A percentile compares a stretch with the other conserved stretches of the same genome.
These are phyloP conservation scores for Dicyrtomina minuta DNA, from an alignment of 2,888 invertebrate genomes.

Conservation along the genomic window DNA sequence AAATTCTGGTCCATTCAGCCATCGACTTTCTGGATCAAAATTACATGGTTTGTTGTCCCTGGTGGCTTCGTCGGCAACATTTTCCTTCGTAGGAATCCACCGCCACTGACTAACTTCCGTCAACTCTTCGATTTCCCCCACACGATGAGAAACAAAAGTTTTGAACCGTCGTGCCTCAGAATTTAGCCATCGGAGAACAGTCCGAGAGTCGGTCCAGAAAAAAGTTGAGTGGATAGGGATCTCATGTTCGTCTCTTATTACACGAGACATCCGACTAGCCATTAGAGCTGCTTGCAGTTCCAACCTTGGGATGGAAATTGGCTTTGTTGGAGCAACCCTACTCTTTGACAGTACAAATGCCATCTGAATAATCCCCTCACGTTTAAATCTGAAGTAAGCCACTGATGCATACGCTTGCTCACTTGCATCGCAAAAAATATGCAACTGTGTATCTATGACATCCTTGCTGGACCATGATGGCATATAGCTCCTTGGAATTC, in stretches of 20 bases:
- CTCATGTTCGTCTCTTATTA: constrained; percentile 20
- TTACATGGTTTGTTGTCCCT: constrained; percentile 10
- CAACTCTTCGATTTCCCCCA: constrained; percentile 44
- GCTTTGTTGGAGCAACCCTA: constrained; percentile 34
- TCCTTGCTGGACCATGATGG: background rate
- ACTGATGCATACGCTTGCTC: constrained; percentile 28
- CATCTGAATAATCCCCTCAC: background rate
- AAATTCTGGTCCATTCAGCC: constrained; percentile 47
- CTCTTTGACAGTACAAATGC: constrained; percentile 24
- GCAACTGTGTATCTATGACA: constrained; percentile 11
- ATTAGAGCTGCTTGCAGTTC: constrained; percentile 40
- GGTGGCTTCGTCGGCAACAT: constrained; percentile 45
- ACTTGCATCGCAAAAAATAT: constrained; percentile 34
- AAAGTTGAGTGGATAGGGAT: constrained; percentile 7
- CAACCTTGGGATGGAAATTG: constrained; percentile 36
- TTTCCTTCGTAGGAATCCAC: constrained; percentile 37
- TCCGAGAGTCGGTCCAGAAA: constrained; percentile 42
- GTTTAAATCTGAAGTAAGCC: constrained; percentile 11
- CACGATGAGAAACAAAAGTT: constrained; percentile 39
- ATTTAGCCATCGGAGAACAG: constrained; percentile 40
- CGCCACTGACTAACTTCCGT: constrained; percentile 31
- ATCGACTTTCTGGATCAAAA: constrained; percentile 23
- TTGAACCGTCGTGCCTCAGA: constrained; percentile 34
- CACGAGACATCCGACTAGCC: constrained; percentile 23
- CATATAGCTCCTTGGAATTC: constrained; percentile 14